Base-by-base conservation (phyloP, 2,797 vertebrate genomes). In the Acrocephalus scirpaceus region DNA sequence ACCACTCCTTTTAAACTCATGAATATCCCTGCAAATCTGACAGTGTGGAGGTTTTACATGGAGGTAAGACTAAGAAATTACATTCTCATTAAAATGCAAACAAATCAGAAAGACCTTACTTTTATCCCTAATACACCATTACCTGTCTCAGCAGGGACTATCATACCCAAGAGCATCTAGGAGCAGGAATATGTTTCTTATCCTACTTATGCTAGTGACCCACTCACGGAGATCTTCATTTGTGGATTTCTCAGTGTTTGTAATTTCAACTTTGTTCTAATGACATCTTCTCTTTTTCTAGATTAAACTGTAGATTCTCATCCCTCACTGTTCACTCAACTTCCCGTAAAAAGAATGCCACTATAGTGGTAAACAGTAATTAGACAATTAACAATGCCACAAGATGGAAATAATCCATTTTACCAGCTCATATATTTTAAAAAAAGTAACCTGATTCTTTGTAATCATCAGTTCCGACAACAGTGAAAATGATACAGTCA, bases 71-170 rank as follows among this genome's bases (percentile, higher is more conserved):
- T 48, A 91, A 66, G 76, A 93, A 92, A 80, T 81, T 92, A 90
- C 56, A 79, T 87, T 87, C 60, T 93, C 48, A 88, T 93, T 92
- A 93, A 95, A 94, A 92, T 92, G 77, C 77, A 93, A 92, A 85
- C 78, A 95, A 93, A 90, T 61, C 71, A 93, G 86, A 71, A 92
- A 86, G 44, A 54, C n/a, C 76, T 66, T 56, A 66, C 48, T 76
- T 93, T 90, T 94, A 94, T 72, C 70, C 74, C 36, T 85, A 73
- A 71, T 47, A 95, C 95, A 92, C 42, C 42, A 74, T 71, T 73
- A 71, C 62, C 58, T 72, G 17, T 42, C 79, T 95, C 79, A 73
- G 88, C 53, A 93, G 48, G n/a, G 32, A 90, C 38, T n/a, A 9
- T 38, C 38, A 13, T 21, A 38, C 5, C 10, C 70, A 88, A 67